Percentiles rank a stretch among this genome's conserved stretches.
Conservation (phyloP, 2,888 invertebrate genomes). For the Aricia artaxerxes region DNA sequence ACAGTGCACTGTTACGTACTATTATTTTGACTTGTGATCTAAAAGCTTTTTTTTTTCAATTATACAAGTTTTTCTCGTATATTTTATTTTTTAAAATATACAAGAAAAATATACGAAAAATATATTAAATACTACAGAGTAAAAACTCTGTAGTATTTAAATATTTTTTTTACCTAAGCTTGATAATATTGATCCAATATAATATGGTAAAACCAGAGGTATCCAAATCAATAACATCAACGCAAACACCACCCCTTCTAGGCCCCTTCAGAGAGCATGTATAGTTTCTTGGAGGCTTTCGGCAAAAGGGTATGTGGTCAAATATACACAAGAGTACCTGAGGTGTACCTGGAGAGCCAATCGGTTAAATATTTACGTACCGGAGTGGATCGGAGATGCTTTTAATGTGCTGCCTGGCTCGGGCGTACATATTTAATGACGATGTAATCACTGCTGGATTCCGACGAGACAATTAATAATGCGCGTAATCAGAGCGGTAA, state of each 20-base stretch:
- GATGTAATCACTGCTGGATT: constrained; percentile 33
- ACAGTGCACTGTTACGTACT: too few species aligned
- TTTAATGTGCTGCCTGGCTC: constrained; percentile 48
- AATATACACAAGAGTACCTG: constrained; percentile 51
- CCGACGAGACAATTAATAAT: constrained; percentile 27
- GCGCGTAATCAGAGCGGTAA: neutral
- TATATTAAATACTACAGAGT: too few species aligned
- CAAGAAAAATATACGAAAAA: too few species aligned
- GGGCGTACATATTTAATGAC: constrained; percentile 39
- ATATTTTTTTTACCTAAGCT: too few species aligned
- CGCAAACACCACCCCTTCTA: neutral
- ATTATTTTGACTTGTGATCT: too few species aligned
- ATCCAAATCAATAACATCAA: neutral
- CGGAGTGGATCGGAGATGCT: constrained; percentile 52
- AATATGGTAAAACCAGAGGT: neutral
- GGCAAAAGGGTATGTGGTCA: constrained; percentile 74
- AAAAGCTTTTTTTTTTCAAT: too few species aligned
- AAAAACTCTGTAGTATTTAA: too few species aligned
- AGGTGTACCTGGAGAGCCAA: constrained; percentile 69
- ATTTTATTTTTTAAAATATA: too few species aligned
- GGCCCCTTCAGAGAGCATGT: constrained; percentile 40
- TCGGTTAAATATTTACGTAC: constrained; percentile 74
- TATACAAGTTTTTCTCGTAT: too few species aligned
- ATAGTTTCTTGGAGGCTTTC: constrained; percentile 69
- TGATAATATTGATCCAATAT: too few species aligned